Base-by-base conservation (phyloP, 2,888 invertebrate genomes). In the Mesorhabditis belari region DNA sequence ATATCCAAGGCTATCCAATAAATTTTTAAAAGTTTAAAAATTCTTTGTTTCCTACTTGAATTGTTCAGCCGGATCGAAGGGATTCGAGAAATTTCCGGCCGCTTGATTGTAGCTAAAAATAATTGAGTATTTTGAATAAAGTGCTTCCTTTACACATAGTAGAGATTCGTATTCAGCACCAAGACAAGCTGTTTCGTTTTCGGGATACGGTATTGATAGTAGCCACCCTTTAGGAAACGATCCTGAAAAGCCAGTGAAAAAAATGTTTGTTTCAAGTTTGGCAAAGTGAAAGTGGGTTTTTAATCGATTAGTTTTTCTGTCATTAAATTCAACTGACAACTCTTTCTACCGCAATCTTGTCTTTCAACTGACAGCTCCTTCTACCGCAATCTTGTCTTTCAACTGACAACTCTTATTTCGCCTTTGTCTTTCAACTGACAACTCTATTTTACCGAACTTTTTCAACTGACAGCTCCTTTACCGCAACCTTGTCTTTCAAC, bases 101-200 rank as follows among this genome's bases (percentile, higher is more conserved):
- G 73, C 73, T 24, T 63, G 55, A 55, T 73, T 71, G 12, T 61
- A 66, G 27, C 73, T 73, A 57, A 55, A 66, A 60, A 12, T 3
- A 19, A 3, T 5, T 59, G 19, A 5, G 3, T 26, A n/a, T 28
- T 5, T 28, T 17, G 12, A 44, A 44, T 44, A 17, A 44, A 17
- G 12, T 19, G n/a, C 5, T 6, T 12, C 21, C 28, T n/a, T 59
- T 25, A 75, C 63, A 58, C 66, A 64, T 78, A 78, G 57, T 79
- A 79, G 5, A 79, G 62, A 63, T 79, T 79, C 5, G 79, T 79
- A 62, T 79, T 79, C 17, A 79, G 64, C 21, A 76, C 73, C 19
- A 79, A 61, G 49, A 74, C 66, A 9, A 17, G 12, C 44, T 35
- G 44, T 35, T n/a, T 9, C n/a, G 12, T n/a, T n/a, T n/a, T n/a